phyloP scores from a whole-genome alignment of 2,888 invertebrate species.

The Lithodes maja region DNA sequence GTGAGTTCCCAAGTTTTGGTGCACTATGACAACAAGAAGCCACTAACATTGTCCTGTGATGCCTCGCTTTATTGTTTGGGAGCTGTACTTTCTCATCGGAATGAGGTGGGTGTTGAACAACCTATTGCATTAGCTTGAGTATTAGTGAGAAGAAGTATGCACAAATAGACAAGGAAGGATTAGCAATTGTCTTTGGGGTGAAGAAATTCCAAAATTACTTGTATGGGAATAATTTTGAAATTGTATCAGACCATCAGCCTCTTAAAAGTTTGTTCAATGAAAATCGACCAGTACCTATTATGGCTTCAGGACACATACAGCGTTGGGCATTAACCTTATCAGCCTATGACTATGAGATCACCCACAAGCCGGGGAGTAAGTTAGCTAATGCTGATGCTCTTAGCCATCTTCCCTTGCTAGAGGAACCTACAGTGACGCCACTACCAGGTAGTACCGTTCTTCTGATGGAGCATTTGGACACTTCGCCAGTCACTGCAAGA shows the following conservation, averaged over 20 bases:
- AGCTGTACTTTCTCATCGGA: constrained; percentile 6
- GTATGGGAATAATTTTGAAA: constrained; percentile 9
- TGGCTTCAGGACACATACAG: constrained; percentile 20
- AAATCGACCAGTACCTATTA: background rate
- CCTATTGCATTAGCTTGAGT: constrained; percentile 19
- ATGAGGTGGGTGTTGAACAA: background rate
- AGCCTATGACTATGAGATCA: background rate
- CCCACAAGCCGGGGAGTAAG: background rate
- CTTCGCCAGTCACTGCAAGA: constrained; percentile 7
- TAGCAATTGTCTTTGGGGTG: background rate
- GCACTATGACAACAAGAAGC: constrained; percentile 17
- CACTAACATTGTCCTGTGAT: background rate
- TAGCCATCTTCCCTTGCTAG: background rate
- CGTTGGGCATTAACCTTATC: background rate
- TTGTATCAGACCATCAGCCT: constrained; percentile 8
- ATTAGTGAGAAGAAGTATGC: background rate
- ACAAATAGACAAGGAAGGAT: background rate
- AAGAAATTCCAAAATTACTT: constrained; percentile 11
- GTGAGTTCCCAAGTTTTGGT: constrained; percentile 15
- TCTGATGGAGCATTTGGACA: background rate
- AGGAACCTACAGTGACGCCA: background rate
- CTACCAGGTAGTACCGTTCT: background rate
- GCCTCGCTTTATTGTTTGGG: background rate
- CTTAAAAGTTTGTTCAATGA: background rate
- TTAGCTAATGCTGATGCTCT: background rate